Conservation (phyloP, 2,797 vertebrate species). For the Lagocephalus sceleratus region DNA sequence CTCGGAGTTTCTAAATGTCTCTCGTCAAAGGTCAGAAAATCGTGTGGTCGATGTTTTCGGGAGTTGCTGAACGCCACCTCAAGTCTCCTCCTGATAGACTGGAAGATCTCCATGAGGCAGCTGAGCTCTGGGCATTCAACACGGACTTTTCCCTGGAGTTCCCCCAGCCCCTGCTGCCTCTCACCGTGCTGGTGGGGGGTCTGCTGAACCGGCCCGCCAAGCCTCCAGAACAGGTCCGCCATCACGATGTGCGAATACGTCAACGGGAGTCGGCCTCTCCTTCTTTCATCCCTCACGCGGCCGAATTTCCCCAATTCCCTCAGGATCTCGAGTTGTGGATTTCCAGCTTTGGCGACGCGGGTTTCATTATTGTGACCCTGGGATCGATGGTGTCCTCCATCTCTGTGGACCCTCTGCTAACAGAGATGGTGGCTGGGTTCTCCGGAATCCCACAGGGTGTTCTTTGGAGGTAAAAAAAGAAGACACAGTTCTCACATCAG, state of each 20-base stretch:
- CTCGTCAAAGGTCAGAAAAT: slow-evolving; percentile 30
- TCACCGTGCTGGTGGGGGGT: slow-evolving; percentile 72
- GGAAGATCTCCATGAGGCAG: slow-evolving; percentile 58
- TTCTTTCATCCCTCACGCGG: not conserved
- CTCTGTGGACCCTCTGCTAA: slow-evolving; percentile 42
- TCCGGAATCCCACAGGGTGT: slow-evolving; percentile 66
- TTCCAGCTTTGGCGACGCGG: slow-evolving; percentile 51
- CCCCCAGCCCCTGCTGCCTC: slow-evolving; percentile 71
- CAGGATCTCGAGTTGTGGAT: slow-evolving; percentile 71
- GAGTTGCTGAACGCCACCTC: slow-evolving; percentile 65
- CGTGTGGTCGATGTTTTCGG: slow-evolving; percentile 47
- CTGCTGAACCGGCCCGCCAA: slow-evolving; percentile 66
- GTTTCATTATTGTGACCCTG: slow-evolving; percentile 69
- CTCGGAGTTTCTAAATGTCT: no score
- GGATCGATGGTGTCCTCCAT: slow-evolving; percentile 62
- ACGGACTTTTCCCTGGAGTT: slow-evolving; percentile 77
- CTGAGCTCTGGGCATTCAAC: slow-evolving; percentile 78
- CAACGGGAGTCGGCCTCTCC: not conserved
- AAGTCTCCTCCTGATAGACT: slow-evolving; percentile 45
- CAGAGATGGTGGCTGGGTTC: slow-evolving; percentile 67
- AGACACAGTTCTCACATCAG: not conserved
- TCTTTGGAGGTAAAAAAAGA: slow-evolving; percentile 61
- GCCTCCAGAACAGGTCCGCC: slow-evolving; percentile 62
- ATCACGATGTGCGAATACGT: not conserved
- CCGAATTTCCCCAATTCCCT: no score